Conservation (phyloP, 2,888 invertebrate species). For the Cheilosia vulpina region DNA sequence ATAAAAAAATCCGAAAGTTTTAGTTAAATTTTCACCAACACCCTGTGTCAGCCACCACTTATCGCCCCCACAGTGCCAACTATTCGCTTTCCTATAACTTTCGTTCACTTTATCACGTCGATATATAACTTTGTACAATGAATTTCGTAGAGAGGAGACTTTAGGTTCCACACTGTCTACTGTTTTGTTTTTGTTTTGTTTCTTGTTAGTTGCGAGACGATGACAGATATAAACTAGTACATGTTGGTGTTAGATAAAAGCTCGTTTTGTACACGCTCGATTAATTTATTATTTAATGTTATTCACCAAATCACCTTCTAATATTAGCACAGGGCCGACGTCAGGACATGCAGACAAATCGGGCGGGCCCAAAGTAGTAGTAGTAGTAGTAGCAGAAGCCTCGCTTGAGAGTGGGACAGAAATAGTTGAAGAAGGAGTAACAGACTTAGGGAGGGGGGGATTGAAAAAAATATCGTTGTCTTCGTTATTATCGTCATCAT, state of each 20-base stretch:
- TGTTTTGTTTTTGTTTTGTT: not conserved
- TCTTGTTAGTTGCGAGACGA: constrained; percentile 58
- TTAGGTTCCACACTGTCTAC: not conserved
- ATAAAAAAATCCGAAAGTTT: not conserved
- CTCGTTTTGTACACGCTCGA: constrained; percentile 63
- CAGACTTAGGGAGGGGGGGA: constrained; percentile 48
- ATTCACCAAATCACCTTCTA: constrained; percentile 89
- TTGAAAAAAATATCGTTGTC: constrained; percentile 45
- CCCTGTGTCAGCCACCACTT: too few species aligned
- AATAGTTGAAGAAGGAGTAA: constrained; percentile 64
- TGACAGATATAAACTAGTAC: constrained; percentile 29
- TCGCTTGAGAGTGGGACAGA: constrained; percentile 61
- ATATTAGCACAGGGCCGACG: constrained; percentile 91
- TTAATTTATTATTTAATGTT: constrained; percentile 39
- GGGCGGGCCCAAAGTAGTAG: constrained; percentile 80
- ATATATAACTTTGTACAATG: not conserved
- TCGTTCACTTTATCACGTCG: not conserved
- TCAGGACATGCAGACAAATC: constrained; percentile 85
- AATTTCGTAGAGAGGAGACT: not conserved
- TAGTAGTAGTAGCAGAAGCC: constrained; percentile 79
- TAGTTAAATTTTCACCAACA: too few species aligned
- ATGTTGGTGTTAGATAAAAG: constrained; percentile 55
- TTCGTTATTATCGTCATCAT: constrained; percentile 49
- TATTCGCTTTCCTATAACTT: not conserved
- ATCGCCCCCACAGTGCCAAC: too few species aligned